A percentile compares a stretch with the other conserved stretches of the same genome.
phyloP scores from a whole-genome alignment of 2,888 invertebrate genomes.

The Cephus rjabovi region DNA sequence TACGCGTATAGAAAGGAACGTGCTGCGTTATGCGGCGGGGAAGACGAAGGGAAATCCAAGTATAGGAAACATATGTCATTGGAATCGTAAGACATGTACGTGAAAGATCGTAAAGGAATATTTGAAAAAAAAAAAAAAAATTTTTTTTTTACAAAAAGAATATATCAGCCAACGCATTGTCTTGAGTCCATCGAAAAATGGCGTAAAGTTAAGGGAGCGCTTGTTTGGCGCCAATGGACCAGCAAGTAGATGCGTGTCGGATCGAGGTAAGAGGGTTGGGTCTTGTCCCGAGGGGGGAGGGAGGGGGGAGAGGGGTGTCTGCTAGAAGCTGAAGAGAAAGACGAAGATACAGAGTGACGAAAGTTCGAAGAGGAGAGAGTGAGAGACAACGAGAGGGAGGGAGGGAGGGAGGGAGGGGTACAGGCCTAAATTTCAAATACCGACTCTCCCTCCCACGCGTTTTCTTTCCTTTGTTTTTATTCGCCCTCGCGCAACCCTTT shows the following conservation, averaged over 20 bases:
- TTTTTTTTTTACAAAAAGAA: background rate
- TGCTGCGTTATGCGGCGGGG: background rate
- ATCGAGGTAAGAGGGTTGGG: constrained; percentile 21
- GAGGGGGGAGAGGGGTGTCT: background rate
- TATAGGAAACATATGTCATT: background rate
- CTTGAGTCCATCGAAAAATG: background rate
- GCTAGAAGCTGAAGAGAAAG: background rate
- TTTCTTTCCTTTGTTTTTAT: constrained; percentile 24
- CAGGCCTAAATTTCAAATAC: constrained; percentile 46
- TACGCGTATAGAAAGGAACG: background rate
- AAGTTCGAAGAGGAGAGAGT: background rate
- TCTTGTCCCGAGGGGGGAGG: background rate
- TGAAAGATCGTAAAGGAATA: background rate
- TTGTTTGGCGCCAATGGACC: constrained; percentile 51
- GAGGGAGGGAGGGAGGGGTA: constrained; percentile 6
- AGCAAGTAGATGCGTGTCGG: constrained; percentile 27
- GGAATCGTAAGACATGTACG: background rate
- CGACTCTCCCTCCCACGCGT: constrained; percentile 26
- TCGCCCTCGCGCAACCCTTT: constrained; percentile 12
- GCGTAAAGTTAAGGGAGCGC: constrained; percentile 42
- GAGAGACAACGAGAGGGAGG: constrained; percentile 7
- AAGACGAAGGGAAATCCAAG: no score
- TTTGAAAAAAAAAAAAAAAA: background rate
- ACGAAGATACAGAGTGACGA: no score
- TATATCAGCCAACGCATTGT: background rate